Conservation (phyloP, 2,797 vertebrate genomes). For the Melanotaenia parkinsoni region DNA sequence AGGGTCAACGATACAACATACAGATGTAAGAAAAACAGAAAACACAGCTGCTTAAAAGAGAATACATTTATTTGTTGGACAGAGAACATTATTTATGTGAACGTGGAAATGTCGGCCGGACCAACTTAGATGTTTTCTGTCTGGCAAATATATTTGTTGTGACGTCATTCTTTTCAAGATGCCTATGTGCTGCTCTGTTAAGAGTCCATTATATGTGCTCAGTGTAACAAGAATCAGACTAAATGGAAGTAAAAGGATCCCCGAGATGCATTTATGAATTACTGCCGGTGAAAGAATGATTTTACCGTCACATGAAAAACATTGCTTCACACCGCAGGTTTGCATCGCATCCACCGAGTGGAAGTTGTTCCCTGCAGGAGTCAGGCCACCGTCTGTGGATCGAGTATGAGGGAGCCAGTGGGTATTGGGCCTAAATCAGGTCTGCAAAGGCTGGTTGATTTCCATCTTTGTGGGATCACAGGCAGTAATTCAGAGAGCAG, state of each 20-base stretch:
- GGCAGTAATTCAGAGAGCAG: conserved; percentile 66
- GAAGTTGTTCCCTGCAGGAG: conserved; percentile 59
- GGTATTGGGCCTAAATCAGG: conserved; percentile 55
- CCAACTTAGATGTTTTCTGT: conserved; percentile 11
- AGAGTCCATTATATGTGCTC: conserved; percentile 47
- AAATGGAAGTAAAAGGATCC: neutral
- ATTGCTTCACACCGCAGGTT: conserved; percentile 46
- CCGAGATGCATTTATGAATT: conserved; percentile 40
- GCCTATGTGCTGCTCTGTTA: conserved; percentile 35
- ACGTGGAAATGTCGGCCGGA: neutral
- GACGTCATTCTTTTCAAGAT: conserved; percentile 44
- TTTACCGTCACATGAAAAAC: conserved; percentile 40
- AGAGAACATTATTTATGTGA: neutral
- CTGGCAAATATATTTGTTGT: conserved; percentile 23
- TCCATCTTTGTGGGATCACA: conserved; percentile 67
- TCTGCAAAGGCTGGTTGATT: conserved; percentile 63
- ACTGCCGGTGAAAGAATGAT: conserved; percentile 1
- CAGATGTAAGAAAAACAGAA: neutral
- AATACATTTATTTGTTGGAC: neutral
- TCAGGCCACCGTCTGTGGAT: conserved; percentile 61
- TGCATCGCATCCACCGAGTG: conserved; percentile 46
- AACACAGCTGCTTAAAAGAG: neutral
- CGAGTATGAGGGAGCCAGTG: conserved; percentile 26
- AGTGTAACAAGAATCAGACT: conserved; percentile 34
- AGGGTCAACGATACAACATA: neutral